These are phyloP conservation scores for Plutomurus gul DNA, from an alignment of 1,140 invertebrate species.

Conservation along the genomic window DNA sequence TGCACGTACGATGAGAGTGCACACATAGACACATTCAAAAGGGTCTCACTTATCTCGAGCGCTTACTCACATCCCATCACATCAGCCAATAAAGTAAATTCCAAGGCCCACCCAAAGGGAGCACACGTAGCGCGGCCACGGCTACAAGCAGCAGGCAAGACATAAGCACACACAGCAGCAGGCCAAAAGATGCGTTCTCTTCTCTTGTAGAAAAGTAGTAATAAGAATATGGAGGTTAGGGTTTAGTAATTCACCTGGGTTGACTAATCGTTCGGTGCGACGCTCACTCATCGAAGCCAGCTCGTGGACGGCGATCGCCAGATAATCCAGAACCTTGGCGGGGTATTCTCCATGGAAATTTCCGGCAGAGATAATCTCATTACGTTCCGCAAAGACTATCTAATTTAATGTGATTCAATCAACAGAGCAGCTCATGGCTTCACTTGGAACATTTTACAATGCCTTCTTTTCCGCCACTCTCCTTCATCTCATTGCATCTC, in stretches of 20 bases:
- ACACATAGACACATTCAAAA: no score
- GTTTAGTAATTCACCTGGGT: conserved; percentile 63
- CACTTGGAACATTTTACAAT: neutral
- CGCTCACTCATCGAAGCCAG: conserved; percentile 74
- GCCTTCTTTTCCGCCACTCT: neutral
- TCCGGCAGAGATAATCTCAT: conserved; percentile 73
- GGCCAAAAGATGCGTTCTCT: no score
- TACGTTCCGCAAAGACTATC: conserved; percentile 72
- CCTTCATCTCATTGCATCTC: no score
- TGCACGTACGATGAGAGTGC: no score
- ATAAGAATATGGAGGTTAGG: no score
- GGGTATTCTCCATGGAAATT: conserved; percentile 76
- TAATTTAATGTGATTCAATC: conserved; percentile 54
- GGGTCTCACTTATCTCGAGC: neutral
- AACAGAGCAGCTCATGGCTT: conserved; percentile 30
- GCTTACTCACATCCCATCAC: neutral
- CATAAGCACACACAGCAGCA: no score
- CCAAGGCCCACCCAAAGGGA: no score
- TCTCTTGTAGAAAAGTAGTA: no score
- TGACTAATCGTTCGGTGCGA: conserved; percentile 71
- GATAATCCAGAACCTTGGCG: conserved; percentile 73
- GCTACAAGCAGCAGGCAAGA: no score
- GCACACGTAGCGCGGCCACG: no score
- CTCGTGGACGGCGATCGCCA: conserved; percentile 75
- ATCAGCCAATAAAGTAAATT: no score